Evolutionary conservation across 2,888 invertebrate genomes (phyloP).

Genomic region (Pediacus dermestoides): DNA sequence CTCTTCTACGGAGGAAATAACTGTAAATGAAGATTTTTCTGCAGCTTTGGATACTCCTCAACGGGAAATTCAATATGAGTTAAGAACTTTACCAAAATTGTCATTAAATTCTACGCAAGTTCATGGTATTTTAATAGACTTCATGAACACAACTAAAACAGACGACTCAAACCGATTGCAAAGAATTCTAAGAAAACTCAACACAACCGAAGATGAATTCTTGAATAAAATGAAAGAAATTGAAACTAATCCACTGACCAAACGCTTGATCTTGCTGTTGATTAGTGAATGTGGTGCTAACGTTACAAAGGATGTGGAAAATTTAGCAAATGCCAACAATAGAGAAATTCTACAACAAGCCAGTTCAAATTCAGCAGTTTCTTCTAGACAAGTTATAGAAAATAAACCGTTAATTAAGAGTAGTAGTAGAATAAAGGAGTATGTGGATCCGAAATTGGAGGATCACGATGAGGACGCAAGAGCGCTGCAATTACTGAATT

Average conservation of each 20-base stretch:
- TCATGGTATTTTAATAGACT: conserved; percentile 45
- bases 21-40: conserved; percentile 16
- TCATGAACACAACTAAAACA: conserved; percentile 60
- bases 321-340: conserved; percentile 1
- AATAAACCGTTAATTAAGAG: not conserved
- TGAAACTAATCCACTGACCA: conserved; percentile 70
- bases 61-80: conserved; percentile 45
- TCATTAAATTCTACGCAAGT: conserved; percentile 42
- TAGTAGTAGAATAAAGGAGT: conserved; percentile 21
- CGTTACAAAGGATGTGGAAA: conserved; percentile 33
- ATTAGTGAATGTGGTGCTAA: conserved; percentile 73
- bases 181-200: conserved; percentile 71
- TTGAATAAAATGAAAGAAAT: conserved; percentile 81
- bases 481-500: conserved; percentile 77
- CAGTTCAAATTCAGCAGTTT: conserved; percentile 4
- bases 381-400: not conserved
- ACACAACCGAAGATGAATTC: conserved; percentile 70
- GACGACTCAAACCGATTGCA: conserved; percentile 68
- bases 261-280: conserved; percentile 68
- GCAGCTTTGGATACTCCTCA: conserved; percentile 17
- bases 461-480: conserved; percentile 64
- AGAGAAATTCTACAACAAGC: conserved; percentile 4
- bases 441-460: conserved; percentile 35
- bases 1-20: conserved; percentile 19
- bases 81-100: conserved; percentile 47